Percentiles rank a stretch among this genome's conserved stretches.
phyloP scores from a whole-genome alignment of 2,888 invertebrate genomes.

The Ectemnius continuus region DNA sequence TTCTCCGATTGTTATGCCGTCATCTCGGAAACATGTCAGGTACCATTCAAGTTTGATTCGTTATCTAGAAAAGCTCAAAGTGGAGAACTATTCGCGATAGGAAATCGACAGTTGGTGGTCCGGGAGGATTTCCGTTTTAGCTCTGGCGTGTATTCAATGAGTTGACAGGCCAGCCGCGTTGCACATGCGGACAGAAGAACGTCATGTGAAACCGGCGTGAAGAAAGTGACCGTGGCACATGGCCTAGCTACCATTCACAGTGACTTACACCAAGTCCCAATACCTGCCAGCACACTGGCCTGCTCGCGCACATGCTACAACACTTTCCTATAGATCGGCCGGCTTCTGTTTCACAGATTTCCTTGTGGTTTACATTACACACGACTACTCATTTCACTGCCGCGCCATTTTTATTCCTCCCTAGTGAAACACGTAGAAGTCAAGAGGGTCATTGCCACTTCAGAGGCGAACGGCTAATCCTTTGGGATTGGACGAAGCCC shows the following conservation, averaged over 20 bases:
- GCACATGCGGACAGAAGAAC: slow-evolving; percentile 10
- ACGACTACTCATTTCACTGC: slow-evolving; percentile 30
- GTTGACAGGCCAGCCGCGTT: slow-evolving; percentile 23
- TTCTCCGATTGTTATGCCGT: too few relatives aligned
- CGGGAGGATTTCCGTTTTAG: slow-evolving; percentile 27
- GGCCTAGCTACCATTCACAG: slow-evolving; percentile 52
- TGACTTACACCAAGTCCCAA: slow-evolving; percentile 26
- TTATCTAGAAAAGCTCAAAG: neutral
- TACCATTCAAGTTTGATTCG: too few relatives aligned
- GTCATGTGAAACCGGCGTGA: slow-evolving; percentile 52
- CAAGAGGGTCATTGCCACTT: too few relatives aligned
- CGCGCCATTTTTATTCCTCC: neutral
- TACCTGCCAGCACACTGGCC: slow-evolving; percentile 29
- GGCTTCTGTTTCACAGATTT: slow-evolving; percentile 36
- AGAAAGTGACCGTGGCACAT: slow-evolving; percentile 61
- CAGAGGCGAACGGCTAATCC: too few relatives aligned
- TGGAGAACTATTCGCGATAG: neutral
- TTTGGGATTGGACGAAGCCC: too few relatives aligned
- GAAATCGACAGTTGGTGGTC: neutral
- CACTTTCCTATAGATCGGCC: slow-evolving; percentile 43
- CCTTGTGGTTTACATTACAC: slow-evolving; percentile 32
- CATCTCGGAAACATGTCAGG: too few relatives aligned
- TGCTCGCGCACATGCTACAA: slow-evolving; percentile 30
- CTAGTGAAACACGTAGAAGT: neutral
- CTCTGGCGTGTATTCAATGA: slow-evolving; percentile 35